Evolutionary conservation across 1,140 invertebrate species (phyloP).

Genomic region (Papilio machaon): DNA sequence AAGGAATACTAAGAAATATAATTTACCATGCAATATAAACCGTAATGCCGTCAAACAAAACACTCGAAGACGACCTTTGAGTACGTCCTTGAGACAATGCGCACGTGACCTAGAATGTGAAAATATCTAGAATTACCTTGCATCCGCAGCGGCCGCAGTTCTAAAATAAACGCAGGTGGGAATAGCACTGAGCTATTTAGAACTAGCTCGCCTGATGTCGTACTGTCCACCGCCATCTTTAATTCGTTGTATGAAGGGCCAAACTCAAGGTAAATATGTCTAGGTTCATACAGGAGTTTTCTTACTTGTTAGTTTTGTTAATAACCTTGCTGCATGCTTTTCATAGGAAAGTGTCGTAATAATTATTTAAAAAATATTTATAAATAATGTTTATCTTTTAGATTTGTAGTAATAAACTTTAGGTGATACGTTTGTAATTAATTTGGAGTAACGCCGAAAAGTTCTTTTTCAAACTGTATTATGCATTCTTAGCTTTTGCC

Average conservation of each 20-base stretch:
- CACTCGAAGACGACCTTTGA: constrained; percentile 34
- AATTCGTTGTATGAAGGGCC: constrained; percentile 44
- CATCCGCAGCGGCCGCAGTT: constrained; percentile 58
- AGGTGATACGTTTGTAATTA: not conserved
- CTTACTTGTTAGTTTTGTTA: not conserved
- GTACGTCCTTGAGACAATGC: constrained; percentile 75
- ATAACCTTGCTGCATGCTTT: not conserved
- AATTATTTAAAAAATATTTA: too few relatives aligned
- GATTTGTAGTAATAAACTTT: not conserved
- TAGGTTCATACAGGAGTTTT: constrained; percentile 33
- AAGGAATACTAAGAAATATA: not conserved
- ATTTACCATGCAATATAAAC: not conserved
- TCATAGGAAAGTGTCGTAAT: not conserved
- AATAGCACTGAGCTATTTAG: constrained; percentile 56
- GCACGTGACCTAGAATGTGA: constrained; percentile 75
- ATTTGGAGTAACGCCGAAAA: not conserved
- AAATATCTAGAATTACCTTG: constrained; percentile 76
- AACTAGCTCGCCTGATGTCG: constrained; percentile 46
- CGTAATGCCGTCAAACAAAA: constrained; percentile 19
- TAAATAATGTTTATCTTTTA: not conserved
- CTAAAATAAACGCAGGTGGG: constrained; percentile 78
- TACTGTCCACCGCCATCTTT: constrained; percentile 46
- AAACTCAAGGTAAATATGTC: constrained; percentile 44
- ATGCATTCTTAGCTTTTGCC: constrained; percentile 18
- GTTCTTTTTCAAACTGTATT: not conserved